Conservation (phyloP, 2,797 vertebrate species). For the Hyperoplus lanceolatus region DNA sequence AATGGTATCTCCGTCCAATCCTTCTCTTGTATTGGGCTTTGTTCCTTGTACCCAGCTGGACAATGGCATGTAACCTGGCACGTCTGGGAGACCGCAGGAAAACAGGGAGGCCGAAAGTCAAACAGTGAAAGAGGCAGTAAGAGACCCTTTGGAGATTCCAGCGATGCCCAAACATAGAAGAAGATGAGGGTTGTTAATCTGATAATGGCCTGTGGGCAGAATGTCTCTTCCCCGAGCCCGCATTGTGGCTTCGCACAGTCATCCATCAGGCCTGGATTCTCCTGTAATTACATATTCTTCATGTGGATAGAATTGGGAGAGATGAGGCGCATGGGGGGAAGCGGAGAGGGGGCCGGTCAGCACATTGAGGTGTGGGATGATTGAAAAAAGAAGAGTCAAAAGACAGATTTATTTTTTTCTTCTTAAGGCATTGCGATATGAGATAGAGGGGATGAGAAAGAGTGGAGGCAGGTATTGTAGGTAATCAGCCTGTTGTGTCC, state of each 20-base stretch:
- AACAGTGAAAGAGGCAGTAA: conserved; percentile 25
- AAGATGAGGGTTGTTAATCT: conserved; percentile 68
- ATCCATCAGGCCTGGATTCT: conserved; percentile 66
- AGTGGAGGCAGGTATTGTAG: conserved; percentile 16
- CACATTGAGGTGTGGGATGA: conserved; percentile 61
- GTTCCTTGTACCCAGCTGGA: conserved; percentile 22
- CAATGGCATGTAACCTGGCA: conserved; percentile 70
- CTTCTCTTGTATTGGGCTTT: conserved; percentile 33
- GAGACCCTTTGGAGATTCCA: conserved; percentile 41
- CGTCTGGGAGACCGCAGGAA: conserved; percentile 52
- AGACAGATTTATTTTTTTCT: conserved; percentile 39
- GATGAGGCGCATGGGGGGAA: conserved; percentile 11
- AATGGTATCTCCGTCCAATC: neutral
- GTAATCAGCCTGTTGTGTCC: conserved; percentile 32
- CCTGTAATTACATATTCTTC: conserved; percentile 80
- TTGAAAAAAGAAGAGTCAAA: conserved; percentile 59
- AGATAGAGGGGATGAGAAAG: conserved; percentile 2
- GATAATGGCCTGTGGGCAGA: conserved; percentile 67
- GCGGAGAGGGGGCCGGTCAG: conserved; percentile 48
- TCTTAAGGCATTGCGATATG: conserved; percentile 45
- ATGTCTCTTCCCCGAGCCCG: conserved; percentile 61
- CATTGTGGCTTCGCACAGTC: conserved; percentile 71
- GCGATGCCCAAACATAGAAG: conserved; percentile 46
- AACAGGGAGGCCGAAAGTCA: conserved; percentile 20
- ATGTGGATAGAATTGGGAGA: conserved; percentile 57